A percentile compares a stretch with the other conserved stretches of the same genome.
Evolutionary conservation across 2,113 vertebrate species (phyloP).

Genomic region (Heterochromis multidens): DNA sequence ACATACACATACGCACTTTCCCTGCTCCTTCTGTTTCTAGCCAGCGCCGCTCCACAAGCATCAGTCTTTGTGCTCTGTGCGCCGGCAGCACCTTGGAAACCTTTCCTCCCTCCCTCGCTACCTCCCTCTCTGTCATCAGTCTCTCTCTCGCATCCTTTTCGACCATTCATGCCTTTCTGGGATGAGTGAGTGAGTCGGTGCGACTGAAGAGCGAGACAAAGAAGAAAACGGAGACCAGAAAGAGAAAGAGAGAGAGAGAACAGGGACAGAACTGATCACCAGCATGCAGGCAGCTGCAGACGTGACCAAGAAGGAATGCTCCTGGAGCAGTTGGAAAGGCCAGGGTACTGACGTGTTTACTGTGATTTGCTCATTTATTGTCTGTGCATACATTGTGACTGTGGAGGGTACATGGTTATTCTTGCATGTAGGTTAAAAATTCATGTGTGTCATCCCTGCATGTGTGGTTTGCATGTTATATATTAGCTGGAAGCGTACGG

Average conservation of each 20-base stretch:
- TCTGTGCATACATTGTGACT: conserved; percentile 8
- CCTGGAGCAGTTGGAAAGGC: conserved; percentile 97
- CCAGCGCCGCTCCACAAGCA: conserved; percentile 49
- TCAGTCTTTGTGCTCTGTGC: conserved; percentile 59
- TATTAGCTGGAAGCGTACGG: not conserved
- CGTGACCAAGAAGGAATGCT: conserved; percentile 92
- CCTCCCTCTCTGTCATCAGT: conserved; percentile 35
- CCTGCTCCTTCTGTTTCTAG: conserved; percentile 28
- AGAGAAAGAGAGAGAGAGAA: conserved; percentile 52
- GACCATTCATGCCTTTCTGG: conserved; percentile 77
- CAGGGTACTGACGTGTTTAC: conserved; percentile 83
- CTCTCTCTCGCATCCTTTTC: conserved; percentile 62
- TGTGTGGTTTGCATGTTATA: conserved; percentile 23
- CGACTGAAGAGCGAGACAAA: conserved; percentile 63
- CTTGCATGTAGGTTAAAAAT: conserved; percentile 30
- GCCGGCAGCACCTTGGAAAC: conserved; percentile 68
- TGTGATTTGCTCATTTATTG: conserved; percentile 22
- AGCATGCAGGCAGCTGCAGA: conserved; percentile 94
- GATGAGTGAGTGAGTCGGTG: conserved; percentile 76
- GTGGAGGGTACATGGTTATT: not conserved
- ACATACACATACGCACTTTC: conserved; percentile 40
- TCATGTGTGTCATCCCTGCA: not conserved
- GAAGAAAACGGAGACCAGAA: conserved; percentile 47
- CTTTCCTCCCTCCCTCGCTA: conserved; percentile 56
- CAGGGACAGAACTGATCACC: conserved; percentile 61